These are phyloP conservation scores for Nymphalis polychloros DNA, from an alignment of 2,888 invertebrate genomes.

Conservation along the genomic window DNA sequence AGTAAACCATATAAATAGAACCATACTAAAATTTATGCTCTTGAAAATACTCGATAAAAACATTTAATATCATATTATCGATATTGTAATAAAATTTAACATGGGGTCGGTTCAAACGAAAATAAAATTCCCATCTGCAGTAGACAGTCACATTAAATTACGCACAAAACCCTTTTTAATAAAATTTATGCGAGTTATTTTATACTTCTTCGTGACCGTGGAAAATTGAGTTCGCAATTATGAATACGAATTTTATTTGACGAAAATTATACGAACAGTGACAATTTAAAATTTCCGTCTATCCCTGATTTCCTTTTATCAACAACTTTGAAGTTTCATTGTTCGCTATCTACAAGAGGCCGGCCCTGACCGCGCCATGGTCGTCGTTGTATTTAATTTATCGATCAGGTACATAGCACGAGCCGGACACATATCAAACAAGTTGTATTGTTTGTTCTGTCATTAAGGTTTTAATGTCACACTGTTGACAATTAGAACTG, in stretches of 20 bases:
- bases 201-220: background rate
- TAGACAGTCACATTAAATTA: background rate
- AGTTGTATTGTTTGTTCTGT: slow-evolving; percentile 4
- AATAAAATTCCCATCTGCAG: too few species aligned
- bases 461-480: slow-evolving; percentile 2
- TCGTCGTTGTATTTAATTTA: slow-evolving; percentile 21
- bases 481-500: background rate
- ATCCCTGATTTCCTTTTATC: slow-evolving; percentile 26
- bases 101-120: too few species aligned
- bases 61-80: too few species aligned
- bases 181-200: background rate
- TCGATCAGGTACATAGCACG: slow-evolving; percentile 14
- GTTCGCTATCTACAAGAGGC: slow-evolving; percentile 30
- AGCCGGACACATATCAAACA: background rate
- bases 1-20: too few species aligned
- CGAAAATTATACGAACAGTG: slow-evolving; percentile 1
- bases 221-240: too few species aligned
- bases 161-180: slow-evolving; percentile 6
- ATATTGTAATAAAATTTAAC: too few species aligned
- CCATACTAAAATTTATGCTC: too few species aligned
- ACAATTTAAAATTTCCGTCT: slow-evolving; percentile 14
- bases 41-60: too few species aligned
- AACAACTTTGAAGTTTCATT: slow-evolving; percentile 32
- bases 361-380: slow-evolving; percentile 35
- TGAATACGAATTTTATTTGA: too few species aligned